A percentile compares a stretch with the other conserved stretches of the same genome.
phyloP scores from a whole-genome alignment of 2,888 invertebrate genomes.

The Dasysyrphus tricinctus region DNA sequence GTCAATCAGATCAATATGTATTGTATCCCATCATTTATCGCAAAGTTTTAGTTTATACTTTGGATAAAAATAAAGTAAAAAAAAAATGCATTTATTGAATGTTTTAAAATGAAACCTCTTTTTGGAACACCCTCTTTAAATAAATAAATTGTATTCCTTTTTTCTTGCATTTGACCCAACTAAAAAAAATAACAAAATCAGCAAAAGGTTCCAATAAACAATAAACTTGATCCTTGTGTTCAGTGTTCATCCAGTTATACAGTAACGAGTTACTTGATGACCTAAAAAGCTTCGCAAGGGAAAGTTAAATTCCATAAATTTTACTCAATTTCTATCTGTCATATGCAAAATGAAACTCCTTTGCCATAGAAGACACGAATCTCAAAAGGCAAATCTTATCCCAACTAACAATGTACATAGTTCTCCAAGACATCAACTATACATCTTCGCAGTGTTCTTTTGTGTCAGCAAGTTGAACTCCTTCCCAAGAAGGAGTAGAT shows the following conservation, averaged over 20 bases:
- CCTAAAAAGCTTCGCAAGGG: constrained; percentile 5
- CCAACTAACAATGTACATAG: constrained; percentile 12
- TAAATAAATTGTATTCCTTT: no score
- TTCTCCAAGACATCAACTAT: neutral
- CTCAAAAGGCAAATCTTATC: neutral
- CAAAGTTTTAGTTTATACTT: no score
- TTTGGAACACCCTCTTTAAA: no score
- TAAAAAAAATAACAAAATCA: neutral
- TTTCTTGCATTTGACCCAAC: neutral
- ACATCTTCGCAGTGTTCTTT: neutral
- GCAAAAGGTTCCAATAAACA: neutral
- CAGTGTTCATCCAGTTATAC: neutral
- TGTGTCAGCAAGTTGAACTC: neutral
- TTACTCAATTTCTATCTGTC: constrained; percentile 49
- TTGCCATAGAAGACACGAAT: constrained; percentile 15
- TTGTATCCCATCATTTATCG: no score
- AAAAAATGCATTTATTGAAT: no score
- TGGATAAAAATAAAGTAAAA: no score
- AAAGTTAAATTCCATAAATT: constrained; percentile 48
- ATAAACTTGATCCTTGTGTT: neutral
- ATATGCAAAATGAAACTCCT: constrained; percentile 42
- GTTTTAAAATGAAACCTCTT: no score
- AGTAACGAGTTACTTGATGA: neutral
- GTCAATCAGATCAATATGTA: no score
- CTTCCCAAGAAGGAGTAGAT: neutral